phyloP scores from a whole-genome alignment of 2,797 vertebrate species.

The Lepus oiostolus region DNA sequence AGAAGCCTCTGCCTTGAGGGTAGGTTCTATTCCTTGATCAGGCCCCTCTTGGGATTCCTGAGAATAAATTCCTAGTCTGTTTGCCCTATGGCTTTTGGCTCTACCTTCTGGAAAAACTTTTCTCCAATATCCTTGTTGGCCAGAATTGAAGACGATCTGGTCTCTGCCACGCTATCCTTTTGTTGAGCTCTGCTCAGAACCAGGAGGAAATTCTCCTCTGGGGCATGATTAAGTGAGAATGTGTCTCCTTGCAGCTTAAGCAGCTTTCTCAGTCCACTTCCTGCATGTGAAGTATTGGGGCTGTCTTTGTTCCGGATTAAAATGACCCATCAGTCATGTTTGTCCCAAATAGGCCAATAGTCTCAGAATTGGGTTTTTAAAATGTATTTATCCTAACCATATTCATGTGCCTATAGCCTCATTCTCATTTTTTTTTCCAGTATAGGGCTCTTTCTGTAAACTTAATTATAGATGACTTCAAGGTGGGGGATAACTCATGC shows the following conservation, averaged over 20 bases:
- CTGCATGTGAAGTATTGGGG: not conserved
- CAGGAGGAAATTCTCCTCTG: too few species aligned
- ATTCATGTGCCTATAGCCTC: not conserved
- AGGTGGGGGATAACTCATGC: not conserved
- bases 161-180: too few species aligned
- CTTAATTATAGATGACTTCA: constrained; percentile 3
- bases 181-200: too few species aligned
- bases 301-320: too few species aligned
- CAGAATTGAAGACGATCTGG: not conserved
- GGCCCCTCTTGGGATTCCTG: not conserved
- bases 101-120: not conserved
- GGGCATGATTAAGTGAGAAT: not conserved
- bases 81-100: not conserved
- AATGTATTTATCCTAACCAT: not conserved
- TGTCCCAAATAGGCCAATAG: not conserved
- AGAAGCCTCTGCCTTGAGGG: not conserved
- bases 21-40: not conserved
- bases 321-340: not conserved
- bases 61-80: not conserved
- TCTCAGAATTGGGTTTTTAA: not conserved
- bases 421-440: constrained; percentile 3
- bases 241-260: not conserved
- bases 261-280: not conserved
- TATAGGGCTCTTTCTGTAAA: not conserved
- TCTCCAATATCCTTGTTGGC: not conserved